Base-by-base conservation (phyloP, 2,888 invertebrate species). In the Coelopa pilipes region DNA sequence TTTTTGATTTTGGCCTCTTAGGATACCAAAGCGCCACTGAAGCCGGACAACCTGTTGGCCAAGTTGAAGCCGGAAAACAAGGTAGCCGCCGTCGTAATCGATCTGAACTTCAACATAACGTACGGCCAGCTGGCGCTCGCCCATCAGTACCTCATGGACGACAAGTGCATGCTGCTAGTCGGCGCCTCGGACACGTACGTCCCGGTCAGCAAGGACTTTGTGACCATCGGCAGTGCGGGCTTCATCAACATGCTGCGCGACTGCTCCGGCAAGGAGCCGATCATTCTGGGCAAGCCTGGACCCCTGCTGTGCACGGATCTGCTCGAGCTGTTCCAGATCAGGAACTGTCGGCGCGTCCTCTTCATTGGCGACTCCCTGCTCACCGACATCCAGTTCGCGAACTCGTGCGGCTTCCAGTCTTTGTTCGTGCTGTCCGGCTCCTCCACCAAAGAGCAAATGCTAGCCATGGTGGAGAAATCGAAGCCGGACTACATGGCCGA, bases 351-450 rank as follows among this genome's bases (percentile, higher is more conserved):
- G 47, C 88, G 92, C 78, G 92, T 93, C 0, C 85, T 96, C 15
- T 94, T 96, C 89, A 92, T 96, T 80, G 96, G 96, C 65, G 95
- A 96, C 84, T 91, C 93, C 92, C 89, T 93, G 60, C 91, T 92
- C 75, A 94, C 94, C 81, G 95, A 96, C 85, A 91, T 96, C 63
- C 88, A 90, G 2, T 90, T 95, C 79, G 95, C 93, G 0, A 90
- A 89, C 75, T 89, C 89, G 12, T 90, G 90, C 77, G 93, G 93
- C 0, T 90, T 94, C 82, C 89, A 90, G 81, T 93, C 94, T 0
- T 83, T 95, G 15, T 86, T 94, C 17, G 92, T 95, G 0, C 88
- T 94, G 15, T 92, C 92, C 7, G 83, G 83, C 17, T 77, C 79
- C 13, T 76, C 80, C 65, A 75, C 76, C 19, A 76, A 78, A 65